Conservation (phyloP, 2,888 invertebrate genomes). For the Corythucha ciliata region DNA sequence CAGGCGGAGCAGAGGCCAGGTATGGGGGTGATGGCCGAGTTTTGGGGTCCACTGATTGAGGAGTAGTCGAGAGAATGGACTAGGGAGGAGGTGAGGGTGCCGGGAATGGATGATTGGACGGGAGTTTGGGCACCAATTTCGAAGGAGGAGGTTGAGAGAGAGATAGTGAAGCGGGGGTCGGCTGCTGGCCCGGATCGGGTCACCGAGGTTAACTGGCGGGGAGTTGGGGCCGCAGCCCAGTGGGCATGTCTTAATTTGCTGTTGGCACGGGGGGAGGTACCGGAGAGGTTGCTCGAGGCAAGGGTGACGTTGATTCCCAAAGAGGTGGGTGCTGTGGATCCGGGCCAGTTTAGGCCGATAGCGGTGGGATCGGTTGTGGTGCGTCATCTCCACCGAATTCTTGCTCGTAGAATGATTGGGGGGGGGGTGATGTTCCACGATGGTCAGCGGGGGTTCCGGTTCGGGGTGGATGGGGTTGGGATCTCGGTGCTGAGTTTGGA, state of each 20-base stretch:
- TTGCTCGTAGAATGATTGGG: slow-evolving; percentile 27
- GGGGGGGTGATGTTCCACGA: background rate
- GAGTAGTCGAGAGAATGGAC: background rate
- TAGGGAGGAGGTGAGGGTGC: background rate
- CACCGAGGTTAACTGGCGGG: background rate
- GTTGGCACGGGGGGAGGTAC: slow-evolving; percentile 10
- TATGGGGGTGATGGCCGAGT: background rate
- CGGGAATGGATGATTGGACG: too few relatives aligned
- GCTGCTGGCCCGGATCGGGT: background rate
- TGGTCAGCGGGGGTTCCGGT: slow-evolving; percentile 9
- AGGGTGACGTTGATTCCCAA: slow-evolving; percentile 22
- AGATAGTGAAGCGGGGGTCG: background rate
- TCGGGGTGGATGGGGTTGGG: slow-evolving; percentile 3
- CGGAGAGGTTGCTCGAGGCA: slow-evolving; percentile 1
- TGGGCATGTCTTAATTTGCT: slow-evolving; percentile 18
- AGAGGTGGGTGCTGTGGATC: background rate
- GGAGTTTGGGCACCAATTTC: too few relatives aligned
- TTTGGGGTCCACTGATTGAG: background rate
- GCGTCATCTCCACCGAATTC: slow-evolving; percentile 25
- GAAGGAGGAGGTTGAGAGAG: background rate
- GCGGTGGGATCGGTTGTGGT: slow-evolving; percentile 27
- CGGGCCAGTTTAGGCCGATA: slow-evolving; percentile 18
- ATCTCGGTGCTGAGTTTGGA: slow-evolving; percentile 37
- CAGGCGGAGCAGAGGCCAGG: too few relatives aligned
- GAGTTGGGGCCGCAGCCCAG: background rate